Conservation (phyloP, 2,113 vertebrate genomes). For the Catharus bicknelli region DNA sequence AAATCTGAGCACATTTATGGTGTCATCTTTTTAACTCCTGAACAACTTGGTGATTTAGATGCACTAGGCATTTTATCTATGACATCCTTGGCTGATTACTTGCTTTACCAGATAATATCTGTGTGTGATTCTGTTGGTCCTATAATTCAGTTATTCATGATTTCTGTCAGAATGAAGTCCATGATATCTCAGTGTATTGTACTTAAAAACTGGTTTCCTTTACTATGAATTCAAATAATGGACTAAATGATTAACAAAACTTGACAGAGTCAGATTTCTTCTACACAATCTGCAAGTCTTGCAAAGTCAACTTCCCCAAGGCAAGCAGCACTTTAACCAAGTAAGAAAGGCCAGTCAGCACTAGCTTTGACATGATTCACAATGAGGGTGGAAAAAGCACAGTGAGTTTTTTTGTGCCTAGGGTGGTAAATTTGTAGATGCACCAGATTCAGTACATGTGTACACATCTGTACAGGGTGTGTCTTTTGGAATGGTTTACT, state of each 20-base stretch:
- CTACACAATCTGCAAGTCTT: not conserved
- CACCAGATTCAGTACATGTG: not conserved
- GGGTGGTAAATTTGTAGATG: not conserved
- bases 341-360: conserved; percentile 5
- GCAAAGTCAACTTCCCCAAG: conserved; percentile 21
- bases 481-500: not conserved
- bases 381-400: not conserved
- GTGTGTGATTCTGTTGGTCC: not conserved
- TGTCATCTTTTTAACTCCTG: not conserved
- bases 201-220: conserved; percentile 7
- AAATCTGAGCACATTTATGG: not conserved
- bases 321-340: conserved; percentile 15
- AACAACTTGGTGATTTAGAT: not conserved
- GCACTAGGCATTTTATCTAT: not conserved
- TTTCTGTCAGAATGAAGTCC: not conserved
- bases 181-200: not conserved
- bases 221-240: conserved; percentile 14
- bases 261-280: not conserved
- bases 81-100: not conserved
- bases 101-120: not conserved
- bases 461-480: not conserved
- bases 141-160: not conserved
- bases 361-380: not conserved
- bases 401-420: not conserved
- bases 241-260: conserved; percentile 39